Evolutionary conservation across 2,888 invertebrate genomes (phyloP), one percentile per base, ranked within the genome.

Genomic region (Polyommatus iphigenia): DNA sequence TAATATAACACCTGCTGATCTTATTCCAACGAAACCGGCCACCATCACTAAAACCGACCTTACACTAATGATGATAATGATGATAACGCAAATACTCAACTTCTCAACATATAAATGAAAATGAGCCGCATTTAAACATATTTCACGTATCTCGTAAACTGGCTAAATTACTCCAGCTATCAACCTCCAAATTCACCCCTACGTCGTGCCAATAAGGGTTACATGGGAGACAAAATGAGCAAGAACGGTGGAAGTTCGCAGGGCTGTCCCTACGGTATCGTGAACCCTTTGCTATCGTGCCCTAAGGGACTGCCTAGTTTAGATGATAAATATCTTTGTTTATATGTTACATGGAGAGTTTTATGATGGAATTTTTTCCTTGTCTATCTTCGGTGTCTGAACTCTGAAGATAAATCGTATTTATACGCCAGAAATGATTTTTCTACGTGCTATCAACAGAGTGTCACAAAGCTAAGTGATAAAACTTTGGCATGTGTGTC

Each of bases 311-410:
- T 24, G 20, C 20, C 73, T 46, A 41, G 41, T 72, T 46, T 73
- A 46, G 73, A 73, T 73, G 73, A 73, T 73, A 46, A 46, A 73
- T 73, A 73, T 73, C 73, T 46, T 24, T 73, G 73, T 46, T 73
- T 73, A 24, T 73, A 73, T 73, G 41, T 73, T 41, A 73, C 29
- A 67, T 67, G 15, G 13, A 67, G 67, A 67, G 29, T 32, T 67
- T 67, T 67, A 67, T 67, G 67, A 15, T 29, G 32, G 67, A 29
- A 32, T 32, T 67, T 67, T 67, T 67, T 62, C 15, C 15, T 32
- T 29, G 15, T 15, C 29, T 13, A 67, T 67, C 24, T 62, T 18
- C 15, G 10, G 10, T 59, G 8, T 3, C 32, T 32, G 32, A 32
- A 24, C 24, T 59, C 8, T 59, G 57, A 59, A n/a, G n/a, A 59